Percentiles rank a stretch among this genome's conserved stretches.
These are phyloP conservation scores for Sclerurus mexicanus DNA, from an alignment of 2,113 vertebrate species.

Conservation along the genomic window DNA sequence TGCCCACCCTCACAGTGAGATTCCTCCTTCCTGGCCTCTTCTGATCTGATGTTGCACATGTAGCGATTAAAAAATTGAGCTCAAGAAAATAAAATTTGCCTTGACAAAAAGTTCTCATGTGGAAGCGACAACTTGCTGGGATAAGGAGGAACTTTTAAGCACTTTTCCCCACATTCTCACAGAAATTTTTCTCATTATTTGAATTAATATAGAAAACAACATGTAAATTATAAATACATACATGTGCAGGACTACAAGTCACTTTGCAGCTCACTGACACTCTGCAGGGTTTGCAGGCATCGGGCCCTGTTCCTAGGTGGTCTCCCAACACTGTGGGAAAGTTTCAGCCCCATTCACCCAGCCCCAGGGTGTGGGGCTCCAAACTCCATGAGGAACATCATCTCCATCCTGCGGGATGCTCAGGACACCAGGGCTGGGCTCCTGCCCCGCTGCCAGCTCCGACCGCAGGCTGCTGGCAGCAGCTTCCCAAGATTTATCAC, in stretches of 20 bases:
- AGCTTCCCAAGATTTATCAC: not conserved
- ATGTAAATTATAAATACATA: accelerated
- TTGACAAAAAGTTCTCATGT: accelerated
- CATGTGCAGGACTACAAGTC: not conserved
- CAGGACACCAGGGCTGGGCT: accelerated
- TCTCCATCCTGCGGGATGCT: accelerated
- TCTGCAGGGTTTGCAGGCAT: accelerated
- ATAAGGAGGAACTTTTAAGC: not conserved
- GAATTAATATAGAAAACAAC: not conserved
- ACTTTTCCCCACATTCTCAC: not conserved
- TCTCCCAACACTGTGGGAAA: accelerated
- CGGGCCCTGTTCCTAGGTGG: accelerated
- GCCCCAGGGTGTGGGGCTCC: not conserved
- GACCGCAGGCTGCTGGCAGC: not conserved
- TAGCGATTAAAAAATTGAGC: not conserved
- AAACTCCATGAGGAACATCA: accelerated
- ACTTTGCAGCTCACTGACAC: accelerated
- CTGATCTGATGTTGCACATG: accelerated
- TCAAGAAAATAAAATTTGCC: not conserved
- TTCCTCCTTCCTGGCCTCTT: not conserved
- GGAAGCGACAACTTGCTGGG: not conserved
- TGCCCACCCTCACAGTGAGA: not conserved
- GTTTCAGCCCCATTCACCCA: not conserved
- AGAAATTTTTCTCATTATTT: not conserved
- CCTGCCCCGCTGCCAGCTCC: accelerated